Conservation (phyloP, 2,797 vertebrate species). For the Malurus leucopterus region DNA sequence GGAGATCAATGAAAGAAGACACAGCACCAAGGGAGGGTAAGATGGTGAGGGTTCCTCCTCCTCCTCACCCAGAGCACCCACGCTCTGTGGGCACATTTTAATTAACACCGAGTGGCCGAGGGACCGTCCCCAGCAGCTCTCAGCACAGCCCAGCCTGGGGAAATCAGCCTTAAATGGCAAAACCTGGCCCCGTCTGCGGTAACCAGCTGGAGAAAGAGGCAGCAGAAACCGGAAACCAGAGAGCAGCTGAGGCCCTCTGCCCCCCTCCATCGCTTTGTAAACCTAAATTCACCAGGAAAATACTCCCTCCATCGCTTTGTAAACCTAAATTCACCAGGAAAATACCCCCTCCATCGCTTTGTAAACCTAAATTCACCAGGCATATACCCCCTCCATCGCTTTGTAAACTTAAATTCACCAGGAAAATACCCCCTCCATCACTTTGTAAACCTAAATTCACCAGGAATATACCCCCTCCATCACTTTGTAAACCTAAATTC, state of each 20-base stretch:
- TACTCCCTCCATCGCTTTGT: fast-evolving
- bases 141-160: neutral
- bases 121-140: neutral
- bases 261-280: neutral
- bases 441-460: neutral
- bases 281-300: neutral
- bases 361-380: neutral
- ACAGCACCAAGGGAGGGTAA: fast-evolving
- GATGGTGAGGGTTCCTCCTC: too few species aligned
- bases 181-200: neutral
- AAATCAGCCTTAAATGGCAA: slow-evolving; percentile 59
- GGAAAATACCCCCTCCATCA: fast-evolving
- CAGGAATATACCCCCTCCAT: too few species aligned
- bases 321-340: neutral
- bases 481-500: too few species aligned
- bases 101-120: fast-evolving
- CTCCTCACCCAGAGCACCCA: neutral
- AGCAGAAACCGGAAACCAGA: slow-evolving; percentile 54
- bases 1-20: neutral
- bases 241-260: neutral
- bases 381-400: fast-evolving
- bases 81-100: neutral
- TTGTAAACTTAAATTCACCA: neutral
- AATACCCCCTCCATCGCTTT: fast-evolving
- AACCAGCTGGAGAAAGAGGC: slow-evolving; percentile 9